A percentile compares a stretch with the other conserved stretches of the same genome.
phyloP scores from a whole-genome alignment of 2,888 invertebrate species.

The Andrena bucephala region DNA sequence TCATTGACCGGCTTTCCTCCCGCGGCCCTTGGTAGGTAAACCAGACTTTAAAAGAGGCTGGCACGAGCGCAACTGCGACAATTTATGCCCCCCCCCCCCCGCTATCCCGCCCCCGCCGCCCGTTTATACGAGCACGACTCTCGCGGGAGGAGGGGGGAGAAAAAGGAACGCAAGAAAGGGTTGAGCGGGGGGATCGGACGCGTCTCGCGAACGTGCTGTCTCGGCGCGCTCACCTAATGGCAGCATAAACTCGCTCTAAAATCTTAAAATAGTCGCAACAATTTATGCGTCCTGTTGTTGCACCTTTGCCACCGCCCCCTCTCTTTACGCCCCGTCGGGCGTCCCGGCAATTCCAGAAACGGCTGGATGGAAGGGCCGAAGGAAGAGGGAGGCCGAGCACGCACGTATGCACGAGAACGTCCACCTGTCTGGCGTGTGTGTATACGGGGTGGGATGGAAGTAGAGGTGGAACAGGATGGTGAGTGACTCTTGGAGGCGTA shows the following conservation, averaged over 20 bases:
- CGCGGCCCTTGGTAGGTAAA: slow-evolving; percentile 55
- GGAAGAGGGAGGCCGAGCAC: not conserved
- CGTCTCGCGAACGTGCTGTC: slow-evolving; percentile 69
- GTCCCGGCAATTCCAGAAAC: slow-evolving; percentile 3
- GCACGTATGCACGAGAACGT: slow-evolving; percentile 16
- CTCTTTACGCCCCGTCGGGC: slow-evolving; percentile 7
- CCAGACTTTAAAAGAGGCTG: slow-evolving; percentile 65
- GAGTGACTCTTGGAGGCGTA: not conserved
- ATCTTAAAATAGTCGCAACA: slow-evolving; percentile 83
- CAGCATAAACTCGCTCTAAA: slow-evolving; percentile 82
- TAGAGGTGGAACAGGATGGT: no score
- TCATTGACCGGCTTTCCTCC: slow-evolving; percentile 63
- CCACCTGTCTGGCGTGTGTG: slow-evolving; percentile 32
- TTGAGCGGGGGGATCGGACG: slow-evolving; percentile 62
- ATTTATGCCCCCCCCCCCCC: slow-evolving; percentile 69
- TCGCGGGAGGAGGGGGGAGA: slow-evolving; percentile 24
- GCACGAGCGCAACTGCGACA: slow-evolving; percentile 73
- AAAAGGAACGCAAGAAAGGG: slow-evolving; percentile 39
- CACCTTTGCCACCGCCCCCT: slow-evolving; percentile 71
- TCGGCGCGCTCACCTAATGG: slow-evolving; percentile 75
- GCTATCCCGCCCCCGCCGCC: slow-evolving; percentile 48
- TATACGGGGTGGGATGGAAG: slow-evolving; percentile 14
- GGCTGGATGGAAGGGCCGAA: not conserved
- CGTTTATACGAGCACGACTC: slow-evolving; percentile 65
- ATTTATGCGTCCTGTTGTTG: slow-evolving; percentile 84